Conservation (phyloP, 2,888 invertebrate species). For the Drosophila silvestris region DNA sequence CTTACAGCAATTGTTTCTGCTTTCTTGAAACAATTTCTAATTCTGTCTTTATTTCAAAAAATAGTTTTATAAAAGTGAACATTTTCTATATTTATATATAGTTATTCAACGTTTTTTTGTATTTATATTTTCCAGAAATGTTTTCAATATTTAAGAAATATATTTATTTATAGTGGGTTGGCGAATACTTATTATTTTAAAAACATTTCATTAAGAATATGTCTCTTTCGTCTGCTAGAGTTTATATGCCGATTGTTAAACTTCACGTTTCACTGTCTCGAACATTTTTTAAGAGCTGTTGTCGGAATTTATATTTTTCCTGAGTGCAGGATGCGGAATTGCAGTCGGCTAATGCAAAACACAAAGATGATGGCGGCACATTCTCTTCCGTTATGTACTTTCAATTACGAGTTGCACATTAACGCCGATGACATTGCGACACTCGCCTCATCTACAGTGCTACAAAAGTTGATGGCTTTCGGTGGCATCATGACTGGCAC, state of each 20-base stretch:
- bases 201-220: neutral
- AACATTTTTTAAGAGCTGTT: neutral
- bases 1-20: neutral
- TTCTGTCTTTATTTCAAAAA: neutral
- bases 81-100: neutral
- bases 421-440: slow-evolving; percentile 38
- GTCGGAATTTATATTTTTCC: neutral
- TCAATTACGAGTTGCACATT: slow-evolving; percentile 47
- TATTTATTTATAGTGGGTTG: neutral
- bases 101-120: neutral
- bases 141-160: neutral
- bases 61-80: neutral
- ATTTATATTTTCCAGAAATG: neutral
- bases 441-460: slow-evolving; percentile 27
- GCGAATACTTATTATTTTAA: neutral
- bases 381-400: slow-evolving; percentile 35
- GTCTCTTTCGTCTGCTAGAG: neutral
- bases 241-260: neutral
- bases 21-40: neutral
- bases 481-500: slow-evolving; percentile 19
- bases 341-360: slow-evolving; percentile 44
- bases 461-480: slow-evolving; percentile 41
- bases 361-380: slow-evolving; percentile 24
- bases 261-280: neutral
- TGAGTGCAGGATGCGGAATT: slow-evolving; percentile 34